Conservation (phyloP, 2,113 vertebrate genomes). For the Anseranas semipalmata region DNA sequence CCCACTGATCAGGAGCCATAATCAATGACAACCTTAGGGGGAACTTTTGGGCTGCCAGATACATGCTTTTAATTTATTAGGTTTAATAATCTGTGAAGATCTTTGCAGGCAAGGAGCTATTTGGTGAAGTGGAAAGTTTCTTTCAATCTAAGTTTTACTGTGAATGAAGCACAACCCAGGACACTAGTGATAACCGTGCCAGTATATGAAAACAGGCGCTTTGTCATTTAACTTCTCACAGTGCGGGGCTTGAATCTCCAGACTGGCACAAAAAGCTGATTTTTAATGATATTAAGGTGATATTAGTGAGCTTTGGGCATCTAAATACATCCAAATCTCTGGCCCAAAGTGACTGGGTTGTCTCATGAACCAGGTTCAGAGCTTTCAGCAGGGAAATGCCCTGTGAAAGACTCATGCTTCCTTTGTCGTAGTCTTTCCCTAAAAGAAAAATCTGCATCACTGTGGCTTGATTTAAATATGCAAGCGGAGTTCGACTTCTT, state of each 20-base stretch:
- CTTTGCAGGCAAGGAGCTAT: background rate
- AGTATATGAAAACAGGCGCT: background rate
- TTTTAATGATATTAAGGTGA: background rate
- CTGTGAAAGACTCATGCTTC: background rate
- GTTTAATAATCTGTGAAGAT: background rate
- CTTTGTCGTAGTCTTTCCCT: background rate
- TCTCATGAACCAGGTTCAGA: background rate
- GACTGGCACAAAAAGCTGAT: background rate
- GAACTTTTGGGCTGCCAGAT: background rate
- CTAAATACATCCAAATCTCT: background rate
- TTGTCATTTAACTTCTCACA: background rate
- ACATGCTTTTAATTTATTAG: background rate
- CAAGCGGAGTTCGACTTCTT: conserved; percentile 21
- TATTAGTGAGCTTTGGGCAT: background rate
- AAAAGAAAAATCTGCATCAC: conserved; percentile 21
- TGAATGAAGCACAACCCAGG: background rate
- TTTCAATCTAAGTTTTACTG: background rate
- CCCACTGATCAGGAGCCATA: background rate
- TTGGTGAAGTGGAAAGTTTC: background rate
- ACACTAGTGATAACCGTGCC: background rate
- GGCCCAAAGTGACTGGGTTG: background rate
- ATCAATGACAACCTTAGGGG: background rate
- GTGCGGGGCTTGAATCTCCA: background rate
- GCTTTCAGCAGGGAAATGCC: background rate
- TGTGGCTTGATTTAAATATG: conserved; percentile 33